These are phyloP conservation scores for Rhagoletis zephyria DNA, from an alignment of 1,140 invertebrate species.

Conservation along the genomic window DNA sequence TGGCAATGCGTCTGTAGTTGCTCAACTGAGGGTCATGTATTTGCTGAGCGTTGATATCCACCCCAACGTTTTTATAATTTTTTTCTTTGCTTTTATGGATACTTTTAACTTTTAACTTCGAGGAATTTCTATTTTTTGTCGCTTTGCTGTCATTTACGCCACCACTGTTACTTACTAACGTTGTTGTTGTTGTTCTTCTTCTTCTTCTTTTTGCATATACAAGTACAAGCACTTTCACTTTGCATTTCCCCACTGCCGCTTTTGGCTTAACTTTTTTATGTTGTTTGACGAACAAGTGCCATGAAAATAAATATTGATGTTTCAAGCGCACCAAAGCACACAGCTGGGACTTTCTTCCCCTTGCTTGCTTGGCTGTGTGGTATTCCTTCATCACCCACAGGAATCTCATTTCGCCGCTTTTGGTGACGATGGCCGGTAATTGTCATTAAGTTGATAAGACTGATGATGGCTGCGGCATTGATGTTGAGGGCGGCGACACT, in stretches of 20 bases:
- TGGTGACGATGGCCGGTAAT: conserved; percentile 20
- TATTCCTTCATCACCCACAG: background rate
- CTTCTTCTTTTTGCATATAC: background rate
- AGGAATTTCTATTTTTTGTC: background rate
- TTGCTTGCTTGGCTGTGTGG: background rate
- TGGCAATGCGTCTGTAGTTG: background rate
- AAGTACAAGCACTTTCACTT: background rate
- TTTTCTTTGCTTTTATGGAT: background rate
- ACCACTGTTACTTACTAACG: background rate
- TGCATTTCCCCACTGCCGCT: background rate
- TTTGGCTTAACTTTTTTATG: conserved; percentile 5
- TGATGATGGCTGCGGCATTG: background rate
- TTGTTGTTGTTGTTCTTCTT: background rate
- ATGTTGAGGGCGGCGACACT: background rate
- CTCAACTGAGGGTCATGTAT: background rate
- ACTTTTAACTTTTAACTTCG: conserved; percentile 47
- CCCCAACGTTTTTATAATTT: background rate
- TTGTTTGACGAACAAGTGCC: conserved; percentile 31
- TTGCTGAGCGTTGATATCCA: background rate
- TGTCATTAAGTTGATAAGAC: conserved; percentile 49
- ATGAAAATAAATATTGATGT: conserved; percentile 48
- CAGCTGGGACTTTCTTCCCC: background rate
- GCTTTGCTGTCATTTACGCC: background rate
- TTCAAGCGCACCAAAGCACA: background rate
- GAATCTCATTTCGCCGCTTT: conserved; percentile 12